phyloP scores from a whole-genome alignment of 37 sponge, comb jelly and placozoan species.

The Eunapius fragilis region DNA sequence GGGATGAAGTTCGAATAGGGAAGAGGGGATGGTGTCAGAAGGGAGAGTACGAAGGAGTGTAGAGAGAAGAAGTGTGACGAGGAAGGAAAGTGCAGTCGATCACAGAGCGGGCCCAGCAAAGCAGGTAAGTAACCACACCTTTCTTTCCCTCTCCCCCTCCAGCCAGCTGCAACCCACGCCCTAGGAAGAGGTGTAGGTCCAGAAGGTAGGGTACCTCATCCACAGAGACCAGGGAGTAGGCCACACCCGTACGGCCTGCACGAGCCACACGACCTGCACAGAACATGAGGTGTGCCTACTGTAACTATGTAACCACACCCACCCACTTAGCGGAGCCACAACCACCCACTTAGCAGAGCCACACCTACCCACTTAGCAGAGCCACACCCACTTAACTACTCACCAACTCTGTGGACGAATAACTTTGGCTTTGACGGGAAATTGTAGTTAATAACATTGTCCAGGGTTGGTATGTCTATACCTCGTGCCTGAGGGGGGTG shows the following conservation, averaged over 20 bases:
- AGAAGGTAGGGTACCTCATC: constrained; percentile 89
- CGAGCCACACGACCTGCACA: constrained; percentile 89
- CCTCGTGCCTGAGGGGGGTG: constrained; percentile 79
- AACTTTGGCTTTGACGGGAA: constrained; percentile 93
- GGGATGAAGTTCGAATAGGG: background rate
- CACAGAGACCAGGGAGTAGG: constrained; percentile 80
- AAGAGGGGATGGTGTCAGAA: background rate
- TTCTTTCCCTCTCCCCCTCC: background rate
- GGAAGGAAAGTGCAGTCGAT: background rate
- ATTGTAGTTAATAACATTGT: constrained; percentile 96
- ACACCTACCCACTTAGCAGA: too few species aligned
- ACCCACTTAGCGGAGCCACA: too few species aligned
- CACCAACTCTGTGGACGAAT: constrained; percentile 96
- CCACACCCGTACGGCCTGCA: constrained; percentile 92
- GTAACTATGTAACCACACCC: background rate
- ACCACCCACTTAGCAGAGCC: too few species aligned
- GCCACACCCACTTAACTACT: too few species aligned
- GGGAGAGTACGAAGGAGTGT: background rate
- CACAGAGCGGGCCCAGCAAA: background rate
- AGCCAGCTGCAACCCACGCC: constrained; percentile 33
- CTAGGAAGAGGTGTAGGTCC: constrained; percentile 91
- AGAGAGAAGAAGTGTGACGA: background rate
- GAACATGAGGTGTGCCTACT: background rate
- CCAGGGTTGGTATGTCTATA: constrained; percentile 95
- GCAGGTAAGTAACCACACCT: background rate